phyloP scores from a whole-genome alignment of 2,888 invertebrate genomes.

The Lasioglossum villosulum region DNA sequence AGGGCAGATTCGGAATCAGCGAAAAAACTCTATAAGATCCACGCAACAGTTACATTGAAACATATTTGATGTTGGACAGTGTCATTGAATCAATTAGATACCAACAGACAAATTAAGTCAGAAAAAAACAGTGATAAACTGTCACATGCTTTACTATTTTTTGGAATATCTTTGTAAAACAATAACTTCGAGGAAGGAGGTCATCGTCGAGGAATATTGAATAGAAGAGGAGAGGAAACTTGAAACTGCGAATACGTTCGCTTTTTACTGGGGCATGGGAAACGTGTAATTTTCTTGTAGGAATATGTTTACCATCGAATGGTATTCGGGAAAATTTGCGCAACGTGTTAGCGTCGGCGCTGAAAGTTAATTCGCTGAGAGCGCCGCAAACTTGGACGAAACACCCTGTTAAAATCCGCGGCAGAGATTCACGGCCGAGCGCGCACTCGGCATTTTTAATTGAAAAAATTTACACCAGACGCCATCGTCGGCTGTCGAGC shows the following conservation, averaged over 20 bases:
- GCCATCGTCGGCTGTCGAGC: not conserved
- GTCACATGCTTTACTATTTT: no score
- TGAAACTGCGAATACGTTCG: not conserved
- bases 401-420: conserved; percentile 37
- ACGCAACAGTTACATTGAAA: no score
- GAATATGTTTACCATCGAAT: conserved; percentile 1
- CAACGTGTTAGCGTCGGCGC: not conserved
- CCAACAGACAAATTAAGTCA: no score
- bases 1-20: no score
- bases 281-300: not conserved
- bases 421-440: conserved; percentile 18
- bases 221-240: not conserved
- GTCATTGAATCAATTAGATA: no score
- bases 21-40: no score
- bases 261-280: not conserved
- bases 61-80: no score
- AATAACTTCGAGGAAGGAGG: not conserved
- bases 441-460: conserved; percentile 54
- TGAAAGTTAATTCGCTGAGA: conserved; percentile 21
- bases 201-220: not conserved
- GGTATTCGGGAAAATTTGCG: conserved; percentile 4
- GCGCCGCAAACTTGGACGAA: conserved; percentile 18
- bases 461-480: conserved; percentile 46
- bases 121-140: no score
- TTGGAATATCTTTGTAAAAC: not conserved